Evolutionary conservation across 2,113 vertebrate species (phyloP).

Genomic region (Entomyzon cyanotis): DNA sequence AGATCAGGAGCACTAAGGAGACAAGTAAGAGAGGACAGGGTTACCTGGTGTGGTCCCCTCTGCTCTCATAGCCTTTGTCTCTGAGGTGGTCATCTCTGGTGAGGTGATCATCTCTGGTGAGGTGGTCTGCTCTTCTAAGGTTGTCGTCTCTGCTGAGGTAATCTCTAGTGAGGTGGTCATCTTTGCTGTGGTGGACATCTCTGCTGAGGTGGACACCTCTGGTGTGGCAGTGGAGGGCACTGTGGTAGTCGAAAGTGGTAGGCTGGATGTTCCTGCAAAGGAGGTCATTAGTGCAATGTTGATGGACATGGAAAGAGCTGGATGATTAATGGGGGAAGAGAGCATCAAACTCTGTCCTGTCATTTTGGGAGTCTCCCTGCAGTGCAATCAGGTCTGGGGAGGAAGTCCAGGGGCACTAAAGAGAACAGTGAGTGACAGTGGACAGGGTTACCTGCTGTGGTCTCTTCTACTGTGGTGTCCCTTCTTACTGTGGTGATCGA

Average conservation of each 20-base stretch:
- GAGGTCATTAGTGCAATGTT: neutral
- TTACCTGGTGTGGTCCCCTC: neutral
- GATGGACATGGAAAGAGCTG: neutral
- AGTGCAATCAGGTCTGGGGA: neutral
- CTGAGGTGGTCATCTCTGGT: neutral
- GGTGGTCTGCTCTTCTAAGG: too few species aligned
- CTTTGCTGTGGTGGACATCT: neutral
- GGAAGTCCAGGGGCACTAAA: neutral
- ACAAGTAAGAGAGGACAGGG: neutral
- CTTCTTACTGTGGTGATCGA: accelerated
- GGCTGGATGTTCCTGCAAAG: neutral
- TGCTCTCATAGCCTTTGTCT: accelerated
- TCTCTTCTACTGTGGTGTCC: neutral
- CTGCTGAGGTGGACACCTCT: neutral
- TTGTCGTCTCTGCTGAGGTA: too few species aligned
- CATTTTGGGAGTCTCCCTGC: neutral
- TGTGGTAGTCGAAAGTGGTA: accelerated
- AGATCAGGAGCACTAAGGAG: neutral
- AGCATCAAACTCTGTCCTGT: neutral
- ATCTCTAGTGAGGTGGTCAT: neutral
- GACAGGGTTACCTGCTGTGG: neutral
- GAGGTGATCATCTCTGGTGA: neutral
- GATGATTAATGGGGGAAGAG: neutral
- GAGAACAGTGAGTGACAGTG: neutral
- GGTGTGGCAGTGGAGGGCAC: accelerated